A percentile compares a stretch with the other conserved stretches of the same genome.
Evolutionary conservation across 2,888 invertebrate species (phyloP).

Genomic region (Sturmia bella): DNA sequence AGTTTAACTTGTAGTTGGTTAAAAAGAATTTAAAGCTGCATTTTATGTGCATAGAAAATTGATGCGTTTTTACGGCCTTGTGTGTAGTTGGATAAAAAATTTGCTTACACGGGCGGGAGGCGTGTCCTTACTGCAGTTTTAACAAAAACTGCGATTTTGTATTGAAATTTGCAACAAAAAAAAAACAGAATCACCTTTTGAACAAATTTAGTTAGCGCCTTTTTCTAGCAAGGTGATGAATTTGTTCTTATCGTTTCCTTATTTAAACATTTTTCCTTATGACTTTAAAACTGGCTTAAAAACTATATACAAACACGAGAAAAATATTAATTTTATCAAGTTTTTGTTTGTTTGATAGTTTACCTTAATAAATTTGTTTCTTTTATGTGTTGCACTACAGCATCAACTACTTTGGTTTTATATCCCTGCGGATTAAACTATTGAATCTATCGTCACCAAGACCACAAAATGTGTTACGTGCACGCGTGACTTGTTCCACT

Average conservation of each 20-base stretch:
- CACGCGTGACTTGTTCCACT: conserved; percentile 62
- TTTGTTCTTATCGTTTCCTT: too few relatives aligned
- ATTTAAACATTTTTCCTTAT: not conserved
- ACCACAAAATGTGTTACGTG: conserved; percentile 66
- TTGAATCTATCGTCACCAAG: conserved; percentile 63
- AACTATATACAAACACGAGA: not conserved
- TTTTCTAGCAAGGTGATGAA: too few relatives aligned
- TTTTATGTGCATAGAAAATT: too few relatives aligned
- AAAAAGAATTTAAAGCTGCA: too few relatives aligned
- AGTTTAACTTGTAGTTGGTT: too few relatives aligned
- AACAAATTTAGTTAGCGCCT: too few relatives aligned
- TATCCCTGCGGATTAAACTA: conserved; percentile 51
- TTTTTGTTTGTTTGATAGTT: not conserved
- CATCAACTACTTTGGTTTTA: conserved; percentile 22
- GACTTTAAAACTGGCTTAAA: not conserved
- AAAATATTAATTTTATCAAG: conserved; percentile 16
- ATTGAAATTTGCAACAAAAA: too few relatives aligned
- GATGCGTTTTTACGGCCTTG: too few relatives aligned
- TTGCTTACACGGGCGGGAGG: too few relatives aligned
- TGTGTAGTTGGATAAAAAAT: too few relatives aligned
- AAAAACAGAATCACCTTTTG: not conserved
- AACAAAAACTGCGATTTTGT: too few relatives aligned
- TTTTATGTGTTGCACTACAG: conserved; percentile 33
- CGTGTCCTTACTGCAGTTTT: too few relatives aligned
- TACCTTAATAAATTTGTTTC: conserved; percentile 35